Evolutionary conservation across 2,113 vertebrate genomes (phyloP).

Genomic region (Calidris pugnax): DNA sequence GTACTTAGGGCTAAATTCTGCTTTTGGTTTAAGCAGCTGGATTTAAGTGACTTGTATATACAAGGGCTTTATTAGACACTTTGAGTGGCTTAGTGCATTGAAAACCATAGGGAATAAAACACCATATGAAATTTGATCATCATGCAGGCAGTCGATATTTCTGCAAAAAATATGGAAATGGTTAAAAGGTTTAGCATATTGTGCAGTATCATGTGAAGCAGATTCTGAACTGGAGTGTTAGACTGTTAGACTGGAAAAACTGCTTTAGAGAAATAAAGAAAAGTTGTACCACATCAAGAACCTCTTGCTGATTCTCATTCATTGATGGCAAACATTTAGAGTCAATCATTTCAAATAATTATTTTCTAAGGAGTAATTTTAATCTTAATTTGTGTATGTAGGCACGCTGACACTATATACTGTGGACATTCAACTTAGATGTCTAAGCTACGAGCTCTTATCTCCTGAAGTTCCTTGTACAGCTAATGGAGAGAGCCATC

Average conservation of each 20-base stretch:
- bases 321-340: not conserved
- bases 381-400: not conserved
- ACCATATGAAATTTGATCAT: not conserved
- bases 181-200: not conserved
- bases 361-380: not conserved
- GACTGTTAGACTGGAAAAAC: not conserved
- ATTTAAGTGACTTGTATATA: not conserved
- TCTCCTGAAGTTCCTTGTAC: not conserved
- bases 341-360: not conserved
- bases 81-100: not conserved
- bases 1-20: not conserved
- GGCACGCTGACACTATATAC: not conserved
- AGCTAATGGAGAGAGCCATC: not conserved
- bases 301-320: not conserved
- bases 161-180: not conserved
- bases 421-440: not conserved
- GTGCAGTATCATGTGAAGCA: not conserved
- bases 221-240: not conserved
- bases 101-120: not conserved
- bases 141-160: not conserved
- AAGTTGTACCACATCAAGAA: not conserved
- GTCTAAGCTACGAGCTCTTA: not conserved
- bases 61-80: not conserved
- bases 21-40: not conserved
- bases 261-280: not conserved